A percentile compares a stretch with the other conserved stretches of the same genome.
Evolutionary conservation across 2,888 invertebrate genomes (phyloP).

Genomic region (Synanthedon formicaeformis): DNA sequence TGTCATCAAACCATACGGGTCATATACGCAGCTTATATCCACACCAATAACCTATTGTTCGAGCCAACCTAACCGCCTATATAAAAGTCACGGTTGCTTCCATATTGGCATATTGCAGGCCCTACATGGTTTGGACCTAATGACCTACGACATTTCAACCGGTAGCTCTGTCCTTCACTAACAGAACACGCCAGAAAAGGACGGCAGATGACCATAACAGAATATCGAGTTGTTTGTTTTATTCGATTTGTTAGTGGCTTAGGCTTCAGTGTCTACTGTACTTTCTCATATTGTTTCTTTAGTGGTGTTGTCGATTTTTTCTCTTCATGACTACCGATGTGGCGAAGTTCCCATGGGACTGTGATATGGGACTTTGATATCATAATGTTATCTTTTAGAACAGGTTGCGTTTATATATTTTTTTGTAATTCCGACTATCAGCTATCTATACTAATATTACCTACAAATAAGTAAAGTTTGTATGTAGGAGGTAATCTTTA

Average conservation of each 20-base stretch:
- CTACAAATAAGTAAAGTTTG: too few relatives aligned
- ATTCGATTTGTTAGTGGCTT: conserved; percentile 59
- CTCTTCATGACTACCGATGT: conserved; percentile 9
- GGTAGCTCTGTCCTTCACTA: conserved; percentile 39
- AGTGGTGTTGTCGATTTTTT: conserved; percentile 23
- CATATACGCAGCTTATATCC: conserved; percentile 50
- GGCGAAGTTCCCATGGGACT: conserved; percentile 16
- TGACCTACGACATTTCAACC: conserved; percentile 70
- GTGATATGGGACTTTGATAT: conserved; percentile 1
- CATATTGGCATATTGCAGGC: conserved; percentile 69
- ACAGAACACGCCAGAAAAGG: conserved; percentile 26
- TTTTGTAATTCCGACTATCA: too few relatives aligned
- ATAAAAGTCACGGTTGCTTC: conserved; percentile 59
- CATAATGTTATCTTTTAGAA: too few relatives aligned
- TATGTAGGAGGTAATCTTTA: too few relatives aligned
- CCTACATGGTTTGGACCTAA: conserved; percentile 64
- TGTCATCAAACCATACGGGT: conserved; percentile 44
- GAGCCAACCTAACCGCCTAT: conserved; percentile 27
- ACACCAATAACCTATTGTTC: conserved; percentile 55
- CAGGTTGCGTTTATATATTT: too few relatives aligned
- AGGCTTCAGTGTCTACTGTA: conserved; percentile 41
- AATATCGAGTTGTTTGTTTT: conserved; percentile 60
- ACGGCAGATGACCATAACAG: conserved; percentile 53
- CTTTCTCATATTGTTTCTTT: conserved; percentile 55
- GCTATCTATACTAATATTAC: too few relatives aligned